phyloP scores from a whole-genome alignment of 2,888 invertebrate species.

The Caenorhabditis uteleia region DNA sequence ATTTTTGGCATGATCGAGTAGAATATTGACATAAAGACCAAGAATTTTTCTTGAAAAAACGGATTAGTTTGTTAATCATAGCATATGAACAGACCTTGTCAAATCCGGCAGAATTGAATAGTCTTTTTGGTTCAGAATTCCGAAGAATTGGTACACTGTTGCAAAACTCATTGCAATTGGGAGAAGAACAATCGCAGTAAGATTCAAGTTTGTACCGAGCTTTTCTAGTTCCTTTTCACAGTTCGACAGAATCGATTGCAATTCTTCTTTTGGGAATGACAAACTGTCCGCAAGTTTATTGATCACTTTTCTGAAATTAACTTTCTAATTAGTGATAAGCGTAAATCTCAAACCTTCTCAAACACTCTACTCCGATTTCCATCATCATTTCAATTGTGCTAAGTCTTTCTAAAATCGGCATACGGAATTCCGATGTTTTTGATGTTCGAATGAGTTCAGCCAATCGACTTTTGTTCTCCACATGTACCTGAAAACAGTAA shows the following conservation, averaged over 20 bases:
- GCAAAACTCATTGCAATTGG: constrained; percentile 25
- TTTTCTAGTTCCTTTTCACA: constrained; percentile 15
- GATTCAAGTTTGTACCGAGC: constrained; percentile 3
- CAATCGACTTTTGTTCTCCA: constrained; percentile 24
- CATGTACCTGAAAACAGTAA: constrained; percentile 9
- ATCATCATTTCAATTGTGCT: constrained; percentile 37
- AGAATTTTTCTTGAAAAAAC: constrained; percentile 1
- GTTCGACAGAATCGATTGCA: constrained; percentile 11
- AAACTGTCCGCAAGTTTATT: constrained; percentile 13
- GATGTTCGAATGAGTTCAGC: constrained; percentile 21
- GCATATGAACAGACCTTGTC: constrained; percentile 8
- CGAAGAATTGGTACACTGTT: constrained; percentile 12
- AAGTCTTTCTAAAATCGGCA: constrained; percentile 30
- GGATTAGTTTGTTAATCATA: neutral
- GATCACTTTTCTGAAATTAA: constrained; percentile 15
- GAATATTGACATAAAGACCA: constrained; percentile 4
- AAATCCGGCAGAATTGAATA: constrained; percentile 20
- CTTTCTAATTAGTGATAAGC: neutral
- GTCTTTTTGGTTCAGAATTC: constrained; percentile 17
- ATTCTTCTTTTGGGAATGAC: constrained; percentile 14
- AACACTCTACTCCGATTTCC: constrained; percentile 34
- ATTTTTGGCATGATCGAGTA: constrained; percentile 14
- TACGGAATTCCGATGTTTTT: constrained; percentile 22
- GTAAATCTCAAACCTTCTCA: constrained; percentile 10
- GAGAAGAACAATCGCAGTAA: constrained; percentile 18